Conservation (phyloP, 2,797 vertebrate genomes). For the Enteromius viviparus region DNA sequence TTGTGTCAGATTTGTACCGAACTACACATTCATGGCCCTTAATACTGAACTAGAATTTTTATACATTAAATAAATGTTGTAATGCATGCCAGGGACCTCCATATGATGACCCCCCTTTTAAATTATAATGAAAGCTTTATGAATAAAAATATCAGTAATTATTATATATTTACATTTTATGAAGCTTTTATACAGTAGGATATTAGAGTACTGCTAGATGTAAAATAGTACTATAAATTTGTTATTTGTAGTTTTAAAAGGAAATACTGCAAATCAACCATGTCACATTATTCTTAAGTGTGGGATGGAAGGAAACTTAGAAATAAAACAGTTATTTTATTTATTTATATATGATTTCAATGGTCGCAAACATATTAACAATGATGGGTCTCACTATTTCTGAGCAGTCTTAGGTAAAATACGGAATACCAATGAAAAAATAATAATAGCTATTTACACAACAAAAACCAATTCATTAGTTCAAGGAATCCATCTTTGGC, state of each 20-base stretch:
- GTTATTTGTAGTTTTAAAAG: background rate
- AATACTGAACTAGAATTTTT: background rate
- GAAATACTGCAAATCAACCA: background rate
- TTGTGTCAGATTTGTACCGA: background rate
- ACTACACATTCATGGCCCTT: background rate
- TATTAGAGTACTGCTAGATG: background rate
- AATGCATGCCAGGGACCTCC: no score
- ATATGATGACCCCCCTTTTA: background rate
- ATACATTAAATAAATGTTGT: background rate
- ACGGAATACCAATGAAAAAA: background rate
- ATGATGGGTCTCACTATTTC: background rate
- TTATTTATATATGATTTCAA: background rate
- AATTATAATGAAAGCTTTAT: background rate
- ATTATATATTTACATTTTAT: background rate
- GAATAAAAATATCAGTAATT: background rate
- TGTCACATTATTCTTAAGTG: background rate
- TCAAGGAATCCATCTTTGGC: background rate
- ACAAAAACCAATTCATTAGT: background rate
- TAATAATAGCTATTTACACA: background rate
- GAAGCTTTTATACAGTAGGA: background rate
- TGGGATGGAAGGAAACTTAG: background rate
- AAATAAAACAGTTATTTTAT: background rate
- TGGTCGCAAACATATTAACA: background rate
- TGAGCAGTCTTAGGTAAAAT: background rate
- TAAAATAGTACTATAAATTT: background rate